Evolutionary conservation across 1,140 invertebrate genomes (phyloP).

Genomic region (Heliconius melpomene): DNA sequence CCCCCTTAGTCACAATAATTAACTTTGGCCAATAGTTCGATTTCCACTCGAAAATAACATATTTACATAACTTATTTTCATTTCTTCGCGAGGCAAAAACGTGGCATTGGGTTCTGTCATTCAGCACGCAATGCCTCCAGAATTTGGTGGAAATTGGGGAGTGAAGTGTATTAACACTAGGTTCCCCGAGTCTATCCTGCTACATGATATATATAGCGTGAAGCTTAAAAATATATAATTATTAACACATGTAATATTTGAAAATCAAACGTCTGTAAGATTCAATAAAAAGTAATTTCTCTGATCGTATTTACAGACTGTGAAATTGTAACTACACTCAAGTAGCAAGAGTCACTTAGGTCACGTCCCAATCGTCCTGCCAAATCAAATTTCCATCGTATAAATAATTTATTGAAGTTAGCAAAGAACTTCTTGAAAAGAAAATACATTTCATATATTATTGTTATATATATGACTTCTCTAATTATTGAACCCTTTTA

Average conservation of each 20-base stretch:
- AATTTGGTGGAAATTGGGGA: no score
- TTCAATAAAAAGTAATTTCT: neutral
- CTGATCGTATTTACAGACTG: neutral
- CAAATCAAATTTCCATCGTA: constrained; percentile 23
- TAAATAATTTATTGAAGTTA: constrained; percentile 17
- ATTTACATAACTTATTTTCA: no score
- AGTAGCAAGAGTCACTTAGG: constrained; percentile 3
- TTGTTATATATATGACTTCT: neutral
- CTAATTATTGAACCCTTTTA: neutral
- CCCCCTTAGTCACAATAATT: no score
- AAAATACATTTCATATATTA: neutral
- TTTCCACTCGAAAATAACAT: no score
- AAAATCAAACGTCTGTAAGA: neutral
- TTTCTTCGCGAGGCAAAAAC: no score
- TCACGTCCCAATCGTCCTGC: constrained; percentile 22
- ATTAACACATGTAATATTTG: neutral
- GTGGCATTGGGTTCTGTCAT: no score
- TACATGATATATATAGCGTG: no score
- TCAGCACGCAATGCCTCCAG: no score
- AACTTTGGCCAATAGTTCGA: no score
- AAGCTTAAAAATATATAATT: no score
- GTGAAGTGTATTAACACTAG: no score
- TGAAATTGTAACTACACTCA: constrained; percentile 10
- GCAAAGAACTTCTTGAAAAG: neutral
- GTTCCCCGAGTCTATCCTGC: no score